Evolutionary conservation across 23 tunicate species (phyloP).

Genomic region (Aplidium turbinatum): DNA sequence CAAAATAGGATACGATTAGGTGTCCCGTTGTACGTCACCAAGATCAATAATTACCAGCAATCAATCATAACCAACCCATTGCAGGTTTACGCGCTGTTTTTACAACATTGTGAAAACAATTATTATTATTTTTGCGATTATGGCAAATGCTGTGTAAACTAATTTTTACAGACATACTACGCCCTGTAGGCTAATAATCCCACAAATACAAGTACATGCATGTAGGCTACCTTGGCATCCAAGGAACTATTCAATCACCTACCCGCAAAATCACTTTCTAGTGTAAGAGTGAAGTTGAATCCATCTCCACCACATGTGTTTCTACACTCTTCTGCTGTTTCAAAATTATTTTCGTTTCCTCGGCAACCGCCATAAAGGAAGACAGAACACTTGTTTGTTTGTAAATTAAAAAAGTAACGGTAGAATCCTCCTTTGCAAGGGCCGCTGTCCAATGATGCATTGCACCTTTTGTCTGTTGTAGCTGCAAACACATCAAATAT

Average conservation of each 20-base stretch:
- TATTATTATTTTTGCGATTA: no score
- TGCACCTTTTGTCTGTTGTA: conserved; percentile 2
- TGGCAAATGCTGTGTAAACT: no score
- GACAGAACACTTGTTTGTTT: conserved; percentile 54
- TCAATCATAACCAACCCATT: no score
- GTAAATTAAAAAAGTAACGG: conserved; percentile 60
- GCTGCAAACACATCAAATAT: not conserved
- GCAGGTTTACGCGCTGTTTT: not conserved
- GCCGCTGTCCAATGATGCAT: conserved; percentile 35
- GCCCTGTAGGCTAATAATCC: no score
- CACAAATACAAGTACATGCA: no score
- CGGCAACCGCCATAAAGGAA: conserved; percentile 87
- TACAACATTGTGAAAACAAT: not conserved
- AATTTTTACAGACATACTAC: no score
- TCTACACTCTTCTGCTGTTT: conserved; percentile 61
- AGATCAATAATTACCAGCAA: no score
- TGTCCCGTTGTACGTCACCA: no score
- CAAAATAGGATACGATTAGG: no score
- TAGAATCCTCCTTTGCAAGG: conserved; percentile 63
- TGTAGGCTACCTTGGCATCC: no score
- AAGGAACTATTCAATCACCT: no score
- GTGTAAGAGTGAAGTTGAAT: conserved; percentile 61
- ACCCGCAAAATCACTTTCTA: conserved; percentile 39
- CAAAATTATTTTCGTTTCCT: conserved; percentile 71
- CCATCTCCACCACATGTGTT: conserved; percentile 62